Base-by-base conservation (phyloP, 2,888 invertebrate genomes). In the Elmis aenea region DNA sequence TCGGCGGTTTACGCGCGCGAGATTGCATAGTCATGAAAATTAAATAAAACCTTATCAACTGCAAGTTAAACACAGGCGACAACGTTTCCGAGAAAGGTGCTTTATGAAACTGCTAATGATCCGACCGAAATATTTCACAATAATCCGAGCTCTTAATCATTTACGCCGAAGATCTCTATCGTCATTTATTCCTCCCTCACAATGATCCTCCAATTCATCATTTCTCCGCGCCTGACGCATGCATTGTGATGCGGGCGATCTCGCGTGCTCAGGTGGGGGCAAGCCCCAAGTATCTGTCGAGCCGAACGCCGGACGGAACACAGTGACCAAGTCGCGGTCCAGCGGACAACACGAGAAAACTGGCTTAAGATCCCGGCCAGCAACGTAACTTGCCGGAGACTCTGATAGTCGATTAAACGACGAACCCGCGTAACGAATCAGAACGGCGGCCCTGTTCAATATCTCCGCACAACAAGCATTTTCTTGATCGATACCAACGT, bases 261-360 rank as follows among this genome's bases (percentile, higher is more conserved):
- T 55, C 56, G 50, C 50, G 46, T 53, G 50, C 45, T 49, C 49
- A 33, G 33, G 34, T 42, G 41, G 45, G 48, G 42, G 34, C 27
- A 40, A 33, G 32, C 31, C 30, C 31, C 42, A 52, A 47, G 50
- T 49, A 48, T 46, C 47, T 48, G 51, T 39, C 46, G 42, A 40
- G 34, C 32, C 42, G 38, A 48, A 42, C 28, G 40, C 49, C 40
- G 51, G 50, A 49, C 46, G 45, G 37, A 38, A 45, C 53, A 51
- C 60, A 62, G 62, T 62, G 56, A 59, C 61, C 59, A 59, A 57
- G 51, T 54, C 51, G 58, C 55, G 52, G 52, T 57, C 57, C 52
- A 48, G 48, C 55, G 48, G 51, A 54, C 31, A 53, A 52, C 50
- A 56, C 51, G 51, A 18, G 18, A 5, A 18, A 5, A 18, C 18